Conservation (phyloP, 2,113 vertebrate genomes). For the Cavia porcellus region DNA sequence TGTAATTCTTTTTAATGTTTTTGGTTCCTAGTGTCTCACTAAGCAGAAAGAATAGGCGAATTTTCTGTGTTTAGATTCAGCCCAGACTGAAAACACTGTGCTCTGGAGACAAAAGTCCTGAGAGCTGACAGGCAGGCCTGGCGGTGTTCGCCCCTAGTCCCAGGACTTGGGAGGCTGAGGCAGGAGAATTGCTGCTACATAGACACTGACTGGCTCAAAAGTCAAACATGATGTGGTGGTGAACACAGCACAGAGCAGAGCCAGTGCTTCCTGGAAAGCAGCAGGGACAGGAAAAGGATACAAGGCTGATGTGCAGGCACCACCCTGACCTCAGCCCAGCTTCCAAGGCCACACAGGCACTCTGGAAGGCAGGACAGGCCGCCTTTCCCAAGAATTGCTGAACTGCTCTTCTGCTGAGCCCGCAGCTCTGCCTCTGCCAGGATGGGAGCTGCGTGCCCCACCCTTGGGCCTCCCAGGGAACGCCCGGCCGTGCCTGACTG, state of each 20-base stretch:
- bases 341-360: neutral
- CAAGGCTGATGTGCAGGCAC: conserved; percentile 4
- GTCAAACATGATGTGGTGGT: neutral
- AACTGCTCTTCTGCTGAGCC: neutral
- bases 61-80: neutral
- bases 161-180: neutral
- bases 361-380: neutral
- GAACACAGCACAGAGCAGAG: neutral
- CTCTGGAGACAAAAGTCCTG: neutral
- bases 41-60: neutral
- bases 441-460: neutral
- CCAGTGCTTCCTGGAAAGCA: neutral
- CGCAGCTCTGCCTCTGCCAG: neutral
- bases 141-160: too few relatives aligned
- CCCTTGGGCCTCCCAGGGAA: neutral
- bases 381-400: neutral
- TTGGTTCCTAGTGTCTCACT: neutral
- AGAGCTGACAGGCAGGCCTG: neutral
- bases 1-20: neutral
- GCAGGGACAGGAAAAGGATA: neutral
- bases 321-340: neutral
- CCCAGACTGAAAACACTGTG: neutral
- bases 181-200: neutral
- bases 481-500: neutral
- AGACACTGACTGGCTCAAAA: neutral